Base-by-base conservation (phyloP, 2,888 invertebrate genomes). In the Cataglyphis albicans region DNA sequence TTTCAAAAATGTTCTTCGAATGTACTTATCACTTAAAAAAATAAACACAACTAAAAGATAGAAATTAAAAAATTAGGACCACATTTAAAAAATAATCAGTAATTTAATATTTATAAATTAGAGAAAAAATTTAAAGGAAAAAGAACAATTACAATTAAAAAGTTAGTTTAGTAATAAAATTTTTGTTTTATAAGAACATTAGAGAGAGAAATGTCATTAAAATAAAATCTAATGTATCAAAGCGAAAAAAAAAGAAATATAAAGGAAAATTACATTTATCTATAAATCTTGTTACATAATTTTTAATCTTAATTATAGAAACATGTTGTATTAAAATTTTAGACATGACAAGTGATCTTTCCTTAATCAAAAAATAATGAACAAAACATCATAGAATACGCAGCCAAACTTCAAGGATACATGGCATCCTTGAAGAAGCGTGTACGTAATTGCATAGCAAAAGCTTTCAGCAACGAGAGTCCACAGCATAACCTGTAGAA, bases 381-480 rank as follows among this genome's bases (percentile, higher is more conserved):
- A 18, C 7, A n/a, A 9, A 32, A 75, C 21, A 21, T 41, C 57
- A 7, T 6, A 41, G n/a, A 6, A 25, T 12, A 52, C 52, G n/a
- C 25, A 32, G 12, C 44, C 44, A 44, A 65, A 67, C 21, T 25
- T 41, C n/a, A n/a, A 41, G 41, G 41, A 41, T 41, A 41, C 41
- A 3, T 41, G 21, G 7, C 44, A 80, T 74, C 35, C 59, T 76
- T 76, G 57, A 75, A 76, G 12, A 12, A 41, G 65, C 65, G 21
- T 65, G 63, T 76, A 44, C 44, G 44, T 80, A 80, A 80, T 80
- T 70, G 63, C 55, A 73, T 73, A 81, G 74, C 48, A 81, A 63
- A 81, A 52, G 64, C 74, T 81, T 80, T 80, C 72, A 80, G 6
- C 55, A 38, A 48, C 12, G 35, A 44, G 48, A 72, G 41, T 41